Conservation (phyloP, 2,113 vertebrate species). For the Strix aluco region DNA sequence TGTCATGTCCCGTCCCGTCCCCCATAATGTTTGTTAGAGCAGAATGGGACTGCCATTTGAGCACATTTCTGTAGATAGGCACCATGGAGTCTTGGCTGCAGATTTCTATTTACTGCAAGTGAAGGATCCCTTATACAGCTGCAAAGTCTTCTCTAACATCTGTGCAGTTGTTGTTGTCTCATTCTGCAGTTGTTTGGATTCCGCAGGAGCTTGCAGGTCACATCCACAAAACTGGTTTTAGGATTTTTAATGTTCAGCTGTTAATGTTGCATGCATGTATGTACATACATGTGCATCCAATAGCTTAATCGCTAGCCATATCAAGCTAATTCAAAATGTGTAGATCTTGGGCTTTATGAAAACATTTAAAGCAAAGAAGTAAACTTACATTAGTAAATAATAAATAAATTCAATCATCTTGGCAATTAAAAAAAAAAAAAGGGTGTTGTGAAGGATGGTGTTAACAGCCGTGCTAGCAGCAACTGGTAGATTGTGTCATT, state of each 20-base stretch:
- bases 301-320: not conserved
- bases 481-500: not conserved
- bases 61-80: not conserved
- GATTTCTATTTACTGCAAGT: not conserved
- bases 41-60: not conserved
- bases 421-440: not conserved
- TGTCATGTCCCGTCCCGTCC: no score
- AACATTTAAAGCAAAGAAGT: not conserved
- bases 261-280: not conserved
- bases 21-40: not conserved
- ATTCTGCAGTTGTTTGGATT: not conserved
- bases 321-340: not conserved
- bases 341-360: not conserved
- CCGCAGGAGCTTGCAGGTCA: not conserved
- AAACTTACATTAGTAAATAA: not conserved
- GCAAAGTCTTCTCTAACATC: not conserved
- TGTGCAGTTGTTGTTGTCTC: not conserved
- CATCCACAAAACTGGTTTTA: not conserved
- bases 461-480: not conserved
- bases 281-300: not conserved
- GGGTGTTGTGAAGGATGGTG: not conserved
- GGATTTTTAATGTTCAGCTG: not conserved
- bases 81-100: not conserved
- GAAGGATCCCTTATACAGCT: not conserved
- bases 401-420: not conserved